phyloP scores from a whole-genome alignment of 2,113 vertebrate genomes.

The human (Homo sapiens) region DNA sequence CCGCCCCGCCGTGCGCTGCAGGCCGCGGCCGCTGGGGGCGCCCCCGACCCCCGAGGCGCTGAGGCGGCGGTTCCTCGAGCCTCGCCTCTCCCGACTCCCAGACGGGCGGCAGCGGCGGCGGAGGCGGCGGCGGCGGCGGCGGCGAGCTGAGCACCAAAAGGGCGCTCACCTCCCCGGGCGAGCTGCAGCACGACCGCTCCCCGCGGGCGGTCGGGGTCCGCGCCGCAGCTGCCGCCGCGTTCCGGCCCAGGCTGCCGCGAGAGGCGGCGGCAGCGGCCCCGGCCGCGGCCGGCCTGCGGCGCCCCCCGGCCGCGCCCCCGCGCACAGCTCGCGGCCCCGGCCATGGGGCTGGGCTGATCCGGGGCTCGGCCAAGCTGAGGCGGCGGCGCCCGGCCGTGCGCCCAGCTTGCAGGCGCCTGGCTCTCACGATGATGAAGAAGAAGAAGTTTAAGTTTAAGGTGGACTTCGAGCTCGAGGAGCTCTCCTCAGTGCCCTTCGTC shows the following conservation, averaged over 20 bases:
- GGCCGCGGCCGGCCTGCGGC: constrained; percentile 8
- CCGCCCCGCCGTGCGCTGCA: background rate
- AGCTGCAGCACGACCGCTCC: constrained; percentile 55
- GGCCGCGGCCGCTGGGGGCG: constrained; percentile 51
- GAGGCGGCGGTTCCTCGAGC: background rate
- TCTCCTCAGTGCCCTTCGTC: constrained; percentile 95
- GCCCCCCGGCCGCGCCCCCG: constrained; percentile 62
- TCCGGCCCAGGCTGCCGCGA: constrained; percentile 42
- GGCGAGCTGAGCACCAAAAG: background rate
- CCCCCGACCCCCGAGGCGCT: background rate
- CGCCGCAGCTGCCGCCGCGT: constrained; percentile 51
- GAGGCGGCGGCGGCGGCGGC: background rate
- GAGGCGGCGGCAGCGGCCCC: background rate
- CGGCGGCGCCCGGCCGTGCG: constrained; percentile 23
- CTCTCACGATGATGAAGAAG: constrained; percentile 93
- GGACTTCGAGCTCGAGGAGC: constrained; percentile 92
- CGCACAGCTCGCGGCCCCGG: constrained; percentile 20
- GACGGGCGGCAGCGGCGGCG: constrained; percentile 31
- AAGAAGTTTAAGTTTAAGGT: constrained; percentile 97
- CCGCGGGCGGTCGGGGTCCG: constrained; percentile 20
- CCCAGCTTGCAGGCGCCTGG: constrained; percentile 82
- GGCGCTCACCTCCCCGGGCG: background rate
- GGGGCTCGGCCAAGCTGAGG: constrained; percentile 59
- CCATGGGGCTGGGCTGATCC: constrained; percentile 60
- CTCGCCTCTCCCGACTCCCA: background rate